A percentile compares a stretch with the other conserved stretches of the same genome.
phyloP scores from a whole-genome alignment of 2,797 vertebrate species.

The Pseudocheirus occidentalis region DNA sequence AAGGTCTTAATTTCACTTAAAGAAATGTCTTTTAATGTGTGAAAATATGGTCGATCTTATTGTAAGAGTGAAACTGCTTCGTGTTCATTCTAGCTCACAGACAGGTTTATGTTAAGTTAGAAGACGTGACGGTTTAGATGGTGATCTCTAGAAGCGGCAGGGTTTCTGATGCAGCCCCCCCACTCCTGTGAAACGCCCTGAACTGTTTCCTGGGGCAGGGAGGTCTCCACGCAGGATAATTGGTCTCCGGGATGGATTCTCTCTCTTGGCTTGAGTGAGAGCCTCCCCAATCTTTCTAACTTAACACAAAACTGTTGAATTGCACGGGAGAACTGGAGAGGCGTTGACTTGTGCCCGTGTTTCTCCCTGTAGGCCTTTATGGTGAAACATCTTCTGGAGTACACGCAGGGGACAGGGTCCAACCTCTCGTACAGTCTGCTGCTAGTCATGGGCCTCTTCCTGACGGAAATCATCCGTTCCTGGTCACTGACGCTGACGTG shows the following conservation, averaged over 20 bases:
- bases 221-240: background rate
- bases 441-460: conserved; percentile 92
- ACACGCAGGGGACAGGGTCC: conserved; percentile 89
- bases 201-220: background rate
- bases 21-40: conserved; percentile 82
- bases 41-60: conserved; percentile 81
- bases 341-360: conserved; percentile 86
- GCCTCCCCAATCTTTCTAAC: conserved; percentile 86
- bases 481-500: conserved; percentile 96
- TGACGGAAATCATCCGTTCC: conserved; percentile 92
- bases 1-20: conserved; percentile 85
- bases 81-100: conserved; percentile 84
- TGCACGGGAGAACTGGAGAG: conserved; percentile 70
- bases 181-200: background rate
- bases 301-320: conserved; percentile 86
- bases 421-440: conserved; percentile 92
- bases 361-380: conserved; percentile 94
- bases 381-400: conserved; percentile 95
- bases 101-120: conserved; percentile 89
- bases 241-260: conserved; percentile 17
- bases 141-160: conserved; percentile 30
- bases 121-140: conserved; percentile 81
- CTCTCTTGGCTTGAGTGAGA: conserved; percentile 14
- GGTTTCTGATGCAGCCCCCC: background rate
- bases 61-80: conserved; percentile 79